phyloP scores from a whole-genome alignment of 2,113 vertebrate species.

The Tragelaphus buxtoni region DNA sequence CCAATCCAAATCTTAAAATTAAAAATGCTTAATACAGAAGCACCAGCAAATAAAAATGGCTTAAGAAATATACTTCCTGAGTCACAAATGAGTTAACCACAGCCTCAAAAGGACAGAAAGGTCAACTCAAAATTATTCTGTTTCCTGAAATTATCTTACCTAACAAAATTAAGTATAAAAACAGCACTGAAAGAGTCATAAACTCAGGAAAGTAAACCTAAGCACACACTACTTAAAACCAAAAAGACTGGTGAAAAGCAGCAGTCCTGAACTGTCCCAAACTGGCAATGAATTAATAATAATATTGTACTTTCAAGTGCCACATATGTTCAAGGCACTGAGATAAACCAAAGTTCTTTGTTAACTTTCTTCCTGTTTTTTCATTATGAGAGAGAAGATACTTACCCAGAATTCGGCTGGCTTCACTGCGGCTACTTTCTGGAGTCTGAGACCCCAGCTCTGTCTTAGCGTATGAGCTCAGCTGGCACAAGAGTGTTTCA shows the following conservation, averaged over 20 bases:
- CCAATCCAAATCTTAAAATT: constrained; percentile 27
- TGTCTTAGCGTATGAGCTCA: constrained; percentile 88
- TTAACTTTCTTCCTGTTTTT: neutral
- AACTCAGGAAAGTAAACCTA: neutral
- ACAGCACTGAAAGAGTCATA: neutral
- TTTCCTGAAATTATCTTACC: constrained; percentile 14
- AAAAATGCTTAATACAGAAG: neutral
- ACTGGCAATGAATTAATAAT: neutral
- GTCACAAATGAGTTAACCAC: neutral
- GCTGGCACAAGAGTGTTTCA: constrained; percentile 91
- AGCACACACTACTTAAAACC: constrained; percentile 17
- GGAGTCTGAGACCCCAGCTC: constrained; percentile 82
- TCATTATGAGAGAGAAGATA: neutral
- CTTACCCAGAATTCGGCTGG: constrained; percentile 90
- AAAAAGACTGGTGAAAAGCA: neutral
- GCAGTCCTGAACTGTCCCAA: constrained; percentile 8
- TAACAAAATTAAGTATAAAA: constrained; percentile 35
- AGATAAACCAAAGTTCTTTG: neutral
- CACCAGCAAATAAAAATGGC: neutral
- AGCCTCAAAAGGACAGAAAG: neutral
- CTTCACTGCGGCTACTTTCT: constrained; percentile 88
- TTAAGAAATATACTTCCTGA: neutral
- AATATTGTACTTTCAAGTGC: neutral
- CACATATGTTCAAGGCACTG: neutral
- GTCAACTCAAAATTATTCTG: constrained; percentile 4